Base-by-base conservation (phyloP, 2,113 vertebrate genomes). In the Xiphophorus hellerii region DNA sequence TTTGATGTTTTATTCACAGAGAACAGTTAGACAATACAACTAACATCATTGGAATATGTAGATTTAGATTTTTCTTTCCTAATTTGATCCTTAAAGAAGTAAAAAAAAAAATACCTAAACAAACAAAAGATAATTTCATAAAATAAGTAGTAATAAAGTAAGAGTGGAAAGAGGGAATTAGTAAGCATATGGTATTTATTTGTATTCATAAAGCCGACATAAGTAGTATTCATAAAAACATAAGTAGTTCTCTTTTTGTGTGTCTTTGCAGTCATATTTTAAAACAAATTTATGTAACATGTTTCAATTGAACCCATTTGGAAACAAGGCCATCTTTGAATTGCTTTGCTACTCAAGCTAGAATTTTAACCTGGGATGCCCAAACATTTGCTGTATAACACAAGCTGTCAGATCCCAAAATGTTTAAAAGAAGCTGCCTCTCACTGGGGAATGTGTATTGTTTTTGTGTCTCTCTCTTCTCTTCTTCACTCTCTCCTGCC, bases 391-490 rank as follows among this genome's bases (percentile, higher is more conserved):
- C 33, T 37, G 7, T 66, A 13, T 31, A 61, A n/a, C 29, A 81
- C 20, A 75, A n/a, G 20, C 66, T 42, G 90, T 87, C 78, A 87
- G 74, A 90, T 89, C 71, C 82, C 81, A 75, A 42, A 27, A 58
- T 42, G 75, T 88, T 84, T 87, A 78, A 92, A 35, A 89, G 79
- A 69, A 54, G 37, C 39, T 60, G 48, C 69, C 64, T 44, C 15
- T 81, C 81, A 35, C 60, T 13, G 51, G 67, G 66, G 82, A 78
- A 68, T 17, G 28, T 20, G 60, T 15, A 74, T 61, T 78, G 62
- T 61, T 75, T 42, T 30, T 64, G 44, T 48, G 44, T 27, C 6
- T 9, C 44, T 66, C 29, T 27, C 17, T 30, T 39, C 70, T 66
- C 31, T 62, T 73, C 70, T 81, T 28, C 66, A 61, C 73, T 73